Base-by-base conservation (phyloP, 2,113 vertebrate species). In the Nipponia nippon region DNA sequence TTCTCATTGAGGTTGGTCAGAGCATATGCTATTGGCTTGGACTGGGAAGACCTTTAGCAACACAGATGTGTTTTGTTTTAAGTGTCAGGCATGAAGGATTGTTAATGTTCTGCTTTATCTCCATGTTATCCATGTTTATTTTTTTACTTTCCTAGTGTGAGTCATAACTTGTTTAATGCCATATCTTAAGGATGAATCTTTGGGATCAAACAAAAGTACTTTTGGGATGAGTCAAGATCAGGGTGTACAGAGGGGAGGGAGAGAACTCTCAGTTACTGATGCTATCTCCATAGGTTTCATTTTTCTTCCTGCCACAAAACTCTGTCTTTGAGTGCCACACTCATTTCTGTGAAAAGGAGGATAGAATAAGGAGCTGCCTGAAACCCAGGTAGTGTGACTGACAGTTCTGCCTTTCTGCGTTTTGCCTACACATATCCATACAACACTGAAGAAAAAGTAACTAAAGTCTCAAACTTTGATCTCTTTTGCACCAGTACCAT, bases 91-190 rank as follows among this genome's bases (percentile, higher is more conserved):
- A 40, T 85, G 87, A 95, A 83, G 49, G 23, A 91, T 89, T 94
- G 81, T 76, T 87, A 80, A 87, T 65, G 89, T 91, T 95, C 95
- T 95, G 89, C 66, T 96, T 94, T 96, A 90, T 95, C 93, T 91
- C 93, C 16, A 55, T 95, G 95, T 97, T 94, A 90, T 88, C 79
- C 62, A 9, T 89, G 72, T 89, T 96, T 90, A 13, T 69, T 84
- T 90, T 90, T 81, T 91, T 56, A 17, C 53, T 96, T 93, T 72
- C n/a, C 53, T 90, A 38, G 46, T 32, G 40, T 97, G 97, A 95
- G 66, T 95, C 95, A 95, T 95, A 88, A 34, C 75, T 89, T 62
- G 27, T 55, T 91, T 77, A 83, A 93, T 93, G 70, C 65, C 58
- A 22, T 93, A 87, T 95, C 89, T 87, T 91, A 77, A 80, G 59